A percentile compares a stretch with the other conserved stretches of the same genome.
phyloP scores from a whole-genome alignment of 2,113 vertebrate genomes.

The Chamaetylas fuelleborni region DNA sequence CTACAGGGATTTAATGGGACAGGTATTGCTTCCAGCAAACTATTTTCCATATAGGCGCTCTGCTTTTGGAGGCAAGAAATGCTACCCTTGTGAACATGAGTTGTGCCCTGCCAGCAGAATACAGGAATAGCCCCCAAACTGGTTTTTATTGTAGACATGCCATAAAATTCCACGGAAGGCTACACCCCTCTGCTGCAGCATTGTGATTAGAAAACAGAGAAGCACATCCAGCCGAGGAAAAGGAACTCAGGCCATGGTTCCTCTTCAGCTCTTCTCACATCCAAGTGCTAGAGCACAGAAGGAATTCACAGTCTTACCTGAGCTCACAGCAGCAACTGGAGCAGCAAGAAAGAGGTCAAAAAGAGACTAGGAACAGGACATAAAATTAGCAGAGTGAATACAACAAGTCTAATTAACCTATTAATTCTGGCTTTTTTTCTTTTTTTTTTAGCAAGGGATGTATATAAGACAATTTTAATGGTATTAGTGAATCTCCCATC shows the following conservation, averaged over 20 bases:
- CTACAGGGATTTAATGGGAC: neutral
- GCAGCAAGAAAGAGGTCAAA: neutral
- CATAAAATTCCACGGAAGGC: neutral
- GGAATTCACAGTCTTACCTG: neutral
- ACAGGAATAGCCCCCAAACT: neutral
- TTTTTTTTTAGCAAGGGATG: neutral
- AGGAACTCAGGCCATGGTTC: neutral
- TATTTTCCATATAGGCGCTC: neutral
- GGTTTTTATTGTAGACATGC: neutral
- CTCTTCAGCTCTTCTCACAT: neutral
- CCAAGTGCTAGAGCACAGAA: neutral
- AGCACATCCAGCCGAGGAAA: neutral
- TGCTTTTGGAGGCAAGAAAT: neutral
- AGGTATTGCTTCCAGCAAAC: neutral
- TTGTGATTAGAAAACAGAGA: neutral
- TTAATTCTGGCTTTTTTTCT: neutral
- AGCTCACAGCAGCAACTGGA: neutral
- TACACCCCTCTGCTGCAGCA: neutral
- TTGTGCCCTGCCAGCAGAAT: neutral
- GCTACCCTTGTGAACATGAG: neutral
- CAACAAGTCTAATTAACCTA: neutral
- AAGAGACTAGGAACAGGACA: neutral
- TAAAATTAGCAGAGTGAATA: neutral
- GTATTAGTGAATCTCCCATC: neutral
- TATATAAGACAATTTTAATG: neutral